phyloP scores from a whole-genome alignment of 92 coral and sea anemone species.

The Parazoanthus atlanticus region DNA sequence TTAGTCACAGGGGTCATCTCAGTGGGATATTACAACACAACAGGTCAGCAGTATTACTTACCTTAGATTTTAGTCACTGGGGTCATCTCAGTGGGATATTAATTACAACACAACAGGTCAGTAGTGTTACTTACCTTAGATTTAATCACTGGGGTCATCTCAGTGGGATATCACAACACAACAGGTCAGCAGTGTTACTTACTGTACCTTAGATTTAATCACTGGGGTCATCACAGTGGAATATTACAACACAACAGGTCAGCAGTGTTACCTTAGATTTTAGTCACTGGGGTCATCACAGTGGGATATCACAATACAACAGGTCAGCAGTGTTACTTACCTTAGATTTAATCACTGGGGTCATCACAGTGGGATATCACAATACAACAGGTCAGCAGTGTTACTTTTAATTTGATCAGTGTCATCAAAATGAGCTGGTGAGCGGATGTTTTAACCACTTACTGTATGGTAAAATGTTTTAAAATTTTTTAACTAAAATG shows the following conservation, averaged over 20 bases:
- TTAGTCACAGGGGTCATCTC: constrained; percentile 61
- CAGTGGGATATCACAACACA: constrained; percentile 96
- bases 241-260: constrained; percentile 78
- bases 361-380: constrained; percentile 93
- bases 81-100: constrained; percentile 87
- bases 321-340: constrained; percentile 9
- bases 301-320: constrained; percentile 92
- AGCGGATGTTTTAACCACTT: too few relatives aligned
- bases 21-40: constrained; percentile 94
- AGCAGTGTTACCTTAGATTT: too few relatives aligned
- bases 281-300: constrained; percentile 69
- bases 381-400: constrained; percentile 47
- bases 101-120: constrained; percentile 70
- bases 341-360: too few relatives aligned
- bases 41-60: constrained; percentile 12
- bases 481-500: too few relatives aligned
- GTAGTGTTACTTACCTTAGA: too few relatives aligned
- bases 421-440: neutral
- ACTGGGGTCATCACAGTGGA: constrained; percentile 83
- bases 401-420: too few relatives aligned
- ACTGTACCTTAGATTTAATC: too few relatives aligned
- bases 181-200: constrained; percentile 7
- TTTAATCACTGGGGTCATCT: constrained; percentile 62
- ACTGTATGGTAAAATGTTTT: too few relatives aligned
- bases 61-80: too few relatives aligned